Evolutionary conservation across 1,140 invertebrate species (phyloP).

Genomic region (Ericerus pela): DNA sequence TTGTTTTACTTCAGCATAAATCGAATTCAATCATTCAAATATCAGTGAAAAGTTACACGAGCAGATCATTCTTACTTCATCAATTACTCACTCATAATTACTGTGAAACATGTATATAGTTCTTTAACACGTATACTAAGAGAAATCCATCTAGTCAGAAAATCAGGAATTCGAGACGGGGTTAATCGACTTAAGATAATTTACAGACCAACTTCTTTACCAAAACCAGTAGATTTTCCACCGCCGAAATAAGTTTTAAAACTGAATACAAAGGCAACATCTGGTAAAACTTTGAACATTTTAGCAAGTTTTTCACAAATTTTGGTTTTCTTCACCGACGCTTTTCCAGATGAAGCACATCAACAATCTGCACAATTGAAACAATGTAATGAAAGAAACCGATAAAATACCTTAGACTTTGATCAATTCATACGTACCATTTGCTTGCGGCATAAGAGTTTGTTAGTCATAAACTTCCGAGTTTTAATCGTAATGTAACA

Average conservation of each 20-base stretch:
- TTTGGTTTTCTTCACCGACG: constrained; percentile 92
- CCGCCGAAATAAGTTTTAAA: constrained; percentile 96
- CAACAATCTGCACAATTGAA: constrained; percentile 49
- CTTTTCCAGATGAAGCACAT: constrained; percentile 90
- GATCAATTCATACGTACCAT: constrained; percentile 60
- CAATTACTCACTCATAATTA: too few relatives aligned
- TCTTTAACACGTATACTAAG: too few relatives aligned
- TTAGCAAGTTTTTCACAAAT: constrained; percentile 92
- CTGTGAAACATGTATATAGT: too few relatives aligned
- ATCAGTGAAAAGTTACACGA: too few relatives aligned
- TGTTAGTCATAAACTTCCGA: constrained; percentile 97
- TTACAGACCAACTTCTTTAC: too few relatives aligned
- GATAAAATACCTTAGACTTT: background rate
- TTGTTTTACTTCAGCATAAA: too few relatives aligned
- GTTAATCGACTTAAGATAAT: too few relatives aligned
- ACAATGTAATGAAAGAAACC: constrained; percentile 3
- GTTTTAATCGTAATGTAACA: constrained; percentile 91
- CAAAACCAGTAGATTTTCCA: constrained; percentile 95
- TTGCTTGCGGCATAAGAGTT: constrained; percentile 91
- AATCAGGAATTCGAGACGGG: too few relatives aligned
- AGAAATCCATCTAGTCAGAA: too few relatives aligned
- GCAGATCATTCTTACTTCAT: too few relatives aligned
- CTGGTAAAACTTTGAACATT: constrained; percentile 96
- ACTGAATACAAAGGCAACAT: constrained; percentile 94
- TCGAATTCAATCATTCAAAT: too few relatives aligned